Base-by-base conservation (phyloP, 2,888 invertebrate species). In the Ectropis crepuscularia region DNA sequence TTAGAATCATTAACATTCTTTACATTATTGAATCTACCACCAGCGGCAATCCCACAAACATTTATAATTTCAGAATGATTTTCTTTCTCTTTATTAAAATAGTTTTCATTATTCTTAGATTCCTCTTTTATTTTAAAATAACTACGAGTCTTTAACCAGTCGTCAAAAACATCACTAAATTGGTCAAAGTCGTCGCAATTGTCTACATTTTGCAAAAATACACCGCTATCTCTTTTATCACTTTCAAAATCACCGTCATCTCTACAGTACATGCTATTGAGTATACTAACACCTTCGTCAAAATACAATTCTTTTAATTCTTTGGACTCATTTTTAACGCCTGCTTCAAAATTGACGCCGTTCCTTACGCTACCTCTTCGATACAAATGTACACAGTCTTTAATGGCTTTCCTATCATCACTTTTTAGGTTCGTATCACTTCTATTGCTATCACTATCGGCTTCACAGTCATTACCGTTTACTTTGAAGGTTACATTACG, bases 311-410 rank as follows among this genome's bases (percentile, higher is more conserved):
- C 2, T 28, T 28, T 28, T 28, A 28, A 28, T 28, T 28, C 16
- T 28, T 28, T 28, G 16, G 9, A 42, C 6, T 38, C 16, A 41
- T 69, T 63, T 46, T 61, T 67, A 43, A 9, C 39, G 42, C 70
- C 70, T 42, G 69, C 67, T 57, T 69, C 71, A 37, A 69, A 74
- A 79, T 78, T 79, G 71, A 79, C 79, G 57, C 70, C 70, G 58
- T 72, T 72, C 16, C 79, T 70, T 46, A 46, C n/a, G 11, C 45
- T 43, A 12, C n/a, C 6, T 39, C 10, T 53, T 9, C 7, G 6
- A 38, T 48, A 46, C 16, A 42, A 10, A 53, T 10, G 53, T 48
- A 48, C 48, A 54, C 46, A 49, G 38, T 43, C 41, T 45, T 55
- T 50, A 46, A 46, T 16, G 4, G 16, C 16, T 28, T n/a, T n/a